A percentile compares a stretch with the other conserved stretches of the same genome.
phyloP scores from a whole-genome alignment of 2,797 vertebrate genomes.

The Petrocephalus schoutedeni region DNA sequence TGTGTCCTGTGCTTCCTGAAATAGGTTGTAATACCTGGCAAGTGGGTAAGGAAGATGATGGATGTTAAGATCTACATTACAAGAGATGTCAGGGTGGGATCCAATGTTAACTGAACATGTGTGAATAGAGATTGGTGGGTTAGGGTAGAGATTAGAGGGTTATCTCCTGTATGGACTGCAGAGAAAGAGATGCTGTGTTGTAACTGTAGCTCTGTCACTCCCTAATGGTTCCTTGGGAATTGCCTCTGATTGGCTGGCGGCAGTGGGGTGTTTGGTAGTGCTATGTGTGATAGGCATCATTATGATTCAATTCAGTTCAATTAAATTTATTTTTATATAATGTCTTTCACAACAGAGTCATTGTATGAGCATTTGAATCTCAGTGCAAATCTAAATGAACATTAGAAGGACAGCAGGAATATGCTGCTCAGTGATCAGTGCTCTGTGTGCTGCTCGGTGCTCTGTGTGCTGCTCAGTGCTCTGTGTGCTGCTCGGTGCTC shows the following conservation, averaged over 20 bases:
- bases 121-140: not conserved
- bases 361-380: not conserved
- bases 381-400: not conserved
- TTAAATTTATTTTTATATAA: too few species aligned
- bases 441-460: too few species aligned
- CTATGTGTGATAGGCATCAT: not conserved
- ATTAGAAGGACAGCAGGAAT: not conserved
- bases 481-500: too few species aligned
- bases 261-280: not conserved
- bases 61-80: not conserved
- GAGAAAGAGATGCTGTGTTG: not conserved
- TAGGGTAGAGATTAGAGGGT: not conserved
- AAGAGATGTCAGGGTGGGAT: not conserved
- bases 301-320: not conserved
- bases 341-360: too few species aligned
- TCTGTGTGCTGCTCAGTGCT: too few species aligned
- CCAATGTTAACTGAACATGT: not conserved
- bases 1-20: not conserved
- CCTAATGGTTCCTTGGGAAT: not conserved
- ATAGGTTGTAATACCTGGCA: not conserved
- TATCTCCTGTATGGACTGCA: not conserved
- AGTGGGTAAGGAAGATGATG: not conserved
- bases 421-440: not conserved
- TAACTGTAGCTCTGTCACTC: not conserved
- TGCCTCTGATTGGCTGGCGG: not conserved